Base-by-base conservation (phyloP, 2,888 invertebrate genomes). In the Cotesia congregata region DNA sequence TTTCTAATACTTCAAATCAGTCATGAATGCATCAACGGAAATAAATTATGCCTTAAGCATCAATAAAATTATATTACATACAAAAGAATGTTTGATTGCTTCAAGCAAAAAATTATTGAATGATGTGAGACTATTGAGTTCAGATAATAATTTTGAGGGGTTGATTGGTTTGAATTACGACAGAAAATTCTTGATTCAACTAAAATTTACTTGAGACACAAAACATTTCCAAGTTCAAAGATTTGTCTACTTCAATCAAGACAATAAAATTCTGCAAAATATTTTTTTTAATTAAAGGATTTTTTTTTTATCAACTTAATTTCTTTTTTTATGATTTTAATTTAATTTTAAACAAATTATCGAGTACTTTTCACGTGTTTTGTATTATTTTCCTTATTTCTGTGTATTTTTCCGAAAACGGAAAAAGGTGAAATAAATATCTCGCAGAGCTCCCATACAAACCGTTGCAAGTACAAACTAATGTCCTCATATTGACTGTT, bases 401-500 rank as follows among this genome's bases (percentile, higher is more conserved):
- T 62, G 5, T 62, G 5, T n/a, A n/a, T 62, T 62, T 62, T 62
- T 62, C n/a, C 17, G 9, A 5, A 62, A n/a, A 62, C 1, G 62
- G n/a, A 5, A 4, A 17, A 62, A 62, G 2, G 1, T 1, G 38
- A 38, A 67, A 67, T 1, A 67, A 67, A 38, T 38, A 1, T 30
- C 12, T 39, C 1, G 39, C 67, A 6, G 15, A 67, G 67, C 6
- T 5, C 38, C n/a, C 20, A 67, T 67, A 67, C 67, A 38, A 39
- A 67, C 1, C 67, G 39, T 67, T 38, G 15, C 67, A 67, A 67
- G 67, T 38, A 67, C 38, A 67, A 30, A 38, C 67, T 12, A 20
- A 38, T 67, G 67, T 67, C 39, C 67, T 67, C 67, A 67, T 67
- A 67, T 39, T 5, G 38, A 39, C 67, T 38, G 20, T 67, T 67